Evolutionary conservation across 2,888 invertebrate species (phyloP).

Genomic region (Dasypogon diadema): DNA sequence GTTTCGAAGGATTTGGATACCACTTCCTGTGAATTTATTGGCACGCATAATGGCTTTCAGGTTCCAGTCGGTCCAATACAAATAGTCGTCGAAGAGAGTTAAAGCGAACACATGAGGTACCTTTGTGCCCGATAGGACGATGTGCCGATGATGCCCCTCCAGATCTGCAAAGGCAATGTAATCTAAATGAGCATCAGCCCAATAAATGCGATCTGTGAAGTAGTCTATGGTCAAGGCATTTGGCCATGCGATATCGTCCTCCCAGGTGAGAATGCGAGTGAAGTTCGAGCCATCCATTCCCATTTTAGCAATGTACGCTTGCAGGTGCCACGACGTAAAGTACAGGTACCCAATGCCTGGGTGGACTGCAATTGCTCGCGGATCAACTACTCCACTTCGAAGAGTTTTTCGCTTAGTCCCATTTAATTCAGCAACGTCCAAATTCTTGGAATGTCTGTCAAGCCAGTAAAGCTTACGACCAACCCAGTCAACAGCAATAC

Average conservation of each 20-base stretch:
- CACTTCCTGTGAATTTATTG: constrained; percentile 89
- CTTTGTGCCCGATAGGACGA: constrained; percentile 80
- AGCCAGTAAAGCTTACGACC: constrained; percentile 97
- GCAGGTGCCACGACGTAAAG: constrained; percentile 95
- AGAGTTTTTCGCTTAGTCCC: constrained; percentile 92
- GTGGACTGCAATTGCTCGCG: constrained; percentile 93
- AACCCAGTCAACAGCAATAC: constrained; percentile 97
- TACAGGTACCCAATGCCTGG: constrained; percentile 94
- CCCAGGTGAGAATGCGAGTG: constrained; percentile 88
- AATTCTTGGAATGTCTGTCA: constrained; percentile 92
- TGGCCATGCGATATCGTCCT: constrained; percentile 97
- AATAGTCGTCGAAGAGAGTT: constrained; percentile 90
- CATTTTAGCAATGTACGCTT: constrained; percentile 96
- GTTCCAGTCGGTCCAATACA: constrained; percentile 99
- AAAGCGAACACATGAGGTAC: constrained; percentile 98
- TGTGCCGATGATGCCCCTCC: constrained; percentile 88
- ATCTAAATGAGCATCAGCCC: constrained; percentile 98
- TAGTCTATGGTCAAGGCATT: constrained; percentile 97
- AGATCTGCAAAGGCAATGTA: constrained; percentile 96
- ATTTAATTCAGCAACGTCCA: constrained; percentile 94
- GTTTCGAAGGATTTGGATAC: constrained; percentile 81
- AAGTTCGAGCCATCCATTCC: constrained; percentile 97
- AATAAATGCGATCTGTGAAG: constrained; percentile 94
- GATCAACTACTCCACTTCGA: constrained; percentile 90
- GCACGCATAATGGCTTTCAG: constrained; percentile 91